Conservation (phyloP, 2,888 invertebrate species). For the Resseliella maxima region DNA sequence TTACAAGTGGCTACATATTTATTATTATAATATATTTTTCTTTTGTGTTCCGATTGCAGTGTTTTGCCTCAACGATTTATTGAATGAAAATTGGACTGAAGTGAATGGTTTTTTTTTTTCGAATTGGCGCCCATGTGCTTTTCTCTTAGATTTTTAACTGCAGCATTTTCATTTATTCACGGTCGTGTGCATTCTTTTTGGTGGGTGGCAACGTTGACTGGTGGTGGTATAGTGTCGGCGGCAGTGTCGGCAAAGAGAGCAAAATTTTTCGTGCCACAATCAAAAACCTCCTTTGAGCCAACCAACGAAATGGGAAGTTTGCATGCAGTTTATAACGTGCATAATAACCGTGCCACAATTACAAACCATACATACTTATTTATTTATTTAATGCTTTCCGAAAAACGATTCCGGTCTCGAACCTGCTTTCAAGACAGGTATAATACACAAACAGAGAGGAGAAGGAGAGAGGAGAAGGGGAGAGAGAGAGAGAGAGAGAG, state of each 20-base stretch:
- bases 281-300: not conserved
- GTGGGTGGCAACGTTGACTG: not conserved
- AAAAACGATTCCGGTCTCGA: not conserved
- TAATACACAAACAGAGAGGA: not conserved
- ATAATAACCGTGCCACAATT: slow-evolving; percentile 39
- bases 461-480: not conserved
- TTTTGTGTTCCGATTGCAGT: not conserved
- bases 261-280: slow-evolving; percentile 14
- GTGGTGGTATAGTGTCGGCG: too few species aligned
- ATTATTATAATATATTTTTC: not conserved
- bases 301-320: slow-evolving; percentile 14
- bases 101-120: not conserved
- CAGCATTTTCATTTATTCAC: not conserved
- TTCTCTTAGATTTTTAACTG: not conserved
- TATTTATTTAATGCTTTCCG: slow-evolving; percentile 35
- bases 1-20: not conserved
- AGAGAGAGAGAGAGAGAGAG: too few species aligned
- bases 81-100: slow-evolving; percentile 35
- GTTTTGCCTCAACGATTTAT: slow-evolving; percentile 1
- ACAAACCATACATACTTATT: slow-evolving; percentile 41
- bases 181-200: not conserved
- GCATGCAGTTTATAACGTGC: slow-evolving; percentile 47
- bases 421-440: not conserved
- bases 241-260: not conserved
- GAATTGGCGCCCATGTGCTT: not conserved